Evolutionary conservation across 2,113 vertebrate genomes (phyloP).

Genomic region (Halichoeres trimaculatus): DNA sequence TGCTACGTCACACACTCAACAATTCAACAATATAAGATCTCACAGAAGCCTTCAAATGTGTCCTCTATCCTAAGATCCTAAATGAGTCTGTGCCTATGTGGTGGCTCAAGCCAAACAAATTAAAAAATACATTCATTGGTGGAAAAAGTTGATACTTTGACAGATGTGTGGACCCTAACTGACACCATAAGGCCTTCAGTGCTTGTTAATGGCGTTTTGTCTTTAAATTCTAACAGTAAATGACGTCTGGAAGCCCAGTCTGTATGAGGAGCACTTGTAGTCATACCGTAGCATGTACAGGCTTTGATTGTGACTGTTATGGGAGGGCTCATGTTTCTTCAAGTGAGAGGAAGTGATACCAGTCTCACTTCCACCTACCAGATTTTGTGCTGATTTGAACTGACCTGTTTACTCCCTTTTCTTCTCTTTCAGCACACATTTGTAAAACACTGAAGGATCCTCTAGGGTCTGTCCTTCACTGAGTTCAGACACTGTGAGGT

Average conservation of each 20-base stretch:
- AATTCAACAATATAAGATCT: not conserved
- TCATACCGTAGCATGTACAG: not conserved
- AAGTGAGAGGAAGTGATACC: constrained; percentile 17
- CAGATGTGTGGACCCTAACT: constrained; percentile 41
- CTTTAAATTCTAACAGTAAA: not conserved
- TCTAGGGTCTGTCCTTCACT: not conserved
- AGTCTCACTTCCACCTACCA: constrained; percentile 6
- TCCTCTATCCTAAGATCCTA: not conserved
- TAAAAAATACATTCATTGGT: not conserved
- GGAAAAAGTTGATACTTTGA: constrained; percentile 28
- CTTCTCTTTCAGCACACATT: not conserved
- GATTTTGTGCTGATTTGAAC: constrained; percentile 17
- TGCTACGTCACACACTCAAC: too few species aligned
- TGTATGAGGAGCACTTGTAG: not conserved
- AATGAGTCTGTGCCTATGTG: not conserved
- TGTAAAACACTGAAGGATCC: not conserved
- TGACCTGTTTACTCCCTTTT: not conserved
- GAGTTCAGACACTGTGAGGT: not conserved
- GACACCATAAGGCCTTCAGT: constrained; percentile 2
- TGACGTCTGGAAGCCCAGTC: not conserved
- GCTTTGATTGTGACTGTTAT: constrained; percentile 6
- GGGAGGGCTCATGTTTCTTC: not conserved
- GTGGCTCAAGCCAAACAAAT: not conserved
- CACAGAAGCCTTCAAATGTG: too few species aligned
- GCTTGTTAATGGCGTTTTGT: constrained; percentile 9